Evolutionary conservation across 2,888 invertebrate species (phyloP), one percentile per base, ranked within the genome.

Genomic region (Meta bourneti): DNA sequence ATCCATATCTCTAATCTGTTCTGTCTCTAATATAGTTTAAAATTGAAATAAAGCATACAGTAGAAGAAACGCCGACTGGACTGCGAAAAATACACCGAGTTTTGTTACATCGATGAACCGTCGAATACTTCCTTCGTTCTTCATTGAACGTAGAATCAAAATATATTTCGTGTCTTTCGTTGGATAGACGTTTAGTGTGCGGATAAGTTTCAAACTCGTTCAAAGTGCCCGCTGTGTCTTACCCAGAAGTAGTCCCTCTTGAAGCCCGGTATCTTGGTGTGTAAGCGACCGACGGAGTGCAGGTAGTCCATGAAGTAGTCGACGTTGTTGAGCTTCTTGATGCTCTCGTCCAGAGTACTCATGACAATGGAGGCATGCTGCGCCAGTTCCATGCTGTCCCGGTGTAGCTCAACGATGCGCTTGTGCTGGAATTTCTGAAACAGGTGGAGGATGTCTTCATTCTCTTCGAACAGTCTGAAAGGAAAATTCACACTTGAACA

Each of bases 181-280:
- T 34, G 4, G 34, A 34, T 34, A 34, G 34, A 2, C 34, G 34
- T 34, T 1, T 4, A 34, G 34, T 34, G 34, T 4, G 34, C 34
- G 4, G 34, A 34, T 34, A 4, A 34, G 34, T 34, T 34, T 34
- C 34, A 34, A 34, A 2, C 4, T 34, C 4, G 34, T 34, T 34
- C 34, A 34, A 34, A 34, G 34, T 34, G 34, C 34, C 34, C 34
- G 34, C 4, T 4, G 34, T 7, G 7, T 93, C 1, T 93, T 92
- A 98, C 98, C 98, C 97, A 97, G 96, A 98, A 98, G 95, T 97
- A 97, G 94, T 97, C 97, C 83, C 97, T 96, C 95, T 97, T 97
- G 95, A 98, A 98, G 13, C 97, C 97, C 0, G 97, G 97, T 95
- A 98, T 97, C 95, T 97, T 96, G 93, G 96, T 96, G 95, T 98